phyloP scores from a whole-genome alignment of 2,888 invertebrate genomes.

The Lasius platythorax region DNA sequence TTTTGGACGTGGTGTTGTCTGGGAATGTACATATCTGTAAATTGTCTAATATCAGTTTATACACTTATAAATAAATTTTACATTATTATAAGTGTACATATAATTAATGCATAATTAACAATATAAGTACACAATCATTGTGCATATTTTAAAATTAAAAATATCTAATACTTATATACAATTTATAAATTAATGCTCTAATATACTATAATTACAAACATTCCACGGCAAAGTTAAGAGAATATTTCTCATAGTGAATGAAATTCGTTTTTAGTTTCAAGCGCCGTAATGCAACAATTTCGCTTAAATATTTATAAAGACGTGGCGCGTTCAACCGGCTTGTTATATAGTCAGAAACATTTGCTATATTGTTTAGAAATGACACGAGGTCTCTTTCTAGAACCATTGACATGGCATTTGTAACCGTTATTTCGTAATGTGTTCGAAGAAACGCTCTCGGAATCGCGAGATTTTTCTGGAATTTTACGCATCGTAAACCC shows the following conservation, averaged over 20 bases:
- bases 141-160: neutral
- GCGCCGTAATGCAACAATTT: neutral
- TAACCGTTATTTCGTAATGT: neutral
- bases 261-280: neutral
- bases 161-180: neutral
- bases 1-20: no score
- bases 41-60: neutral
- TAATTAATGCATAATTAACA: constrained; percentile 14
- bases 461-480: neutral
- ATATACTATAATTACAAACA: neutral
- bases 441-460: neutral
- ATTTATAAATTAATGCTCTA: neutral
- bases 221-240: neutral
- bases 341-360: neutral
- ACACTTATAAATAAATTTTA: neutral
- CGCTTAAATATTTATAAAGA: neutral
- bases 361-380: neutral
- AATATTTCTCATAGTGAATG: neutral
- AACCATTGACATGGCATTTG: neutral
- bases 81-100: neutral
- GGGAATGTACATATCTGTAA: neutral
- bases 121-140: neutral
- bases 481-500: neutral
- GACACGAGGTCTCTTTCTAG: neutral
- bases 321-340: neutral